A percentile compares a stretch with the other conserved stretches of the same genome.
phyloP scores from a whole-genome alignment of 2,888 invertebrate species.

The Prenolepis imparis region DNA sequence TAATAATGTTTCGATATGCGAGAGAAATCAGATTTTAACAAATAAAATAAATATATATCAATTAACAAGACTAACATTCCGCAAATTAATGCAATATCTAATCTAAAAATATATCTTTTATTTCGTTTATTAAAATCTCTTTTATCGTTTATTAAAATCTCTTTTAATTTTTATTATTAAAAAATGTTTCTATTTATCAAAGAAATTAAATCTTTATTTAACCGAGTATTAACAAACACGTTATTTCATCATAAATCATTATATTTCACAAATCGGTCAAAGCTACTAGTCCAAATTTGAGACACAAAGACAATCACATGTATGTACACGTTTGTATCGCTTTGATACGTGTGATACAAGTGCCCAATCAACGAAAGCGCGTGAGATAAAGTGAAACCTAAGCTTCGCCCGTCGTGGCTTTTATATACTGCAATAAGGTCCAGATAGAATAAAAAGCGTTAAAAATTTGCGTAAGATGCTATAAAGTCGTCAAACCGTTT shows the following conservation, averaged over 20 bases:
- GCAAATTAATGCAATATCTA: not conserved
- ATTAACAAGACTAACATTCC: conserved; percentile 5
- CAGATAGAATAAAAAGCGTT: conserved; percentile 48
- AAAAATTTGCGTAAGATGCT: conserved; percentile 46
- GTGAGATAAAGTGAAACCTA: conserved; percentile 48
- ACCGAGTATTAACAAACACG: not conserved
- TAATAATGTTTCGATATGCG: conserved; percentile 14
- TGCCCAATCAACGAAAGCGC: conserved; percentile 31
- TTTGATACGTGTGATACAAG: conserved; percentile 17
- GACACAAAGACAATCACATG: conserved; percentile 11
- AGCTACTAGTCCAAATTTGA: conserved; percentile 16
- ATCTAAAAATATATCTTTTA: not conserved
- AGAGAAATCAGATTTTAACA: conserved; percentile 12
- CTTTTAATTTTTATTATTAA: too few relatives aligned
- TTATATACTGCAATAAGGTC: conserved; percentile 33
- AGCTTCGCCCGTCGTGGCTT: conserved; percentile 44
- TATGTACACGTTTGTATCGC: not conserved
- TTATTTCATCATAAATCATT: too few relatives aligned
- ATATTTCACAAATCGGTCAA: conserved; percentile 3
- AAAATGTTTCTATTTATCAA: not conserved
- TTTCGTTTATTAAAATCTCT: too few relatives aligned
- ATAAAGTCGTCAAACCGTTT: conserved; percentile 54
- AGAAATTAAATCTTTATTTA: not conserved
- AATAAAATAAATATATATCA: conserved; percentile 1
- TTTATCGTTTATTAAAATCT: not conserved